Evolutionary conservation across 2,797 vertebrate species (phyloP).

Genomic region (Gymnoscopelus braueri): DNA sequence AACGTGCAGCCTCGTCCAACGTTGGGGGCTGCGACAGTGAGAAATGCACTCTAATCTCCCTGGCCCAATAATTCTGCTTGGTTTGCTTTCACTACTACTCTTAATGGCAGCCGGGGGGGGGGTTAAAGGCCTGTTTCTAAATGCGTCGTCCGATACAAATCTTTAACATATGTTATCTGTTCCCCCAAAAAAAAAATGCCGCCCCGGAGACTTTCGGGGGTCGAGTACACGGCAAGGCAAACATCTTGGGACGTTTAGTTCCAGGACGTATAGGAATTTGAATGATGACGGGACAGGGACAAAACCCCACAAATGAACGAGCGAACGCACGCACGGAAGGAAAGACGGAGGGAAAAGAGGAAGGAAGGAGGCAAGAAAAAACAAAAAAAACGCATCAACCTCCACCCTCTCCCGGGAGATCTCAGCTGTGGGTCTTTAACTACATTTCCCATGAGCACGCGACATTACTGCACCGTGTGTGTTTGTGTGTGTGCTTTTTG

Average conservation of each 20-base stretch:
- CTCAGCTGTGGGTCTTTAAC: constrained; percentile 29
- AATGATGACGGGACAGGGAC: constrained; percentile 38
- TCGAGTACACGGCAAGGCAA: background rate
- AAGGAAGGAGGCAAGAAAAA: constrained; percentile 17
- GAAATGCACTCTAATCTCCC: background rate
- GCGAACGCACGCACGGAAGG: no score
- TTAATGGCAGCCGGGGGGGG: constrained; percentile 15
- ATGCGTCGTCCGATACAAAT: constrained; percentile 18
- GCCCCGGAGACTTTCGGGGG: constrained; percentile 4
- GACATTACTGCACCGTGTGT: background rate
- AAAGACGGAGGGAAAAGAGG: no score
- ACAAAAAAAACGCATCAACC: constrained; percentile 9
- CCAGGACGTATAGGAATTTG: constrained; percentile 36
- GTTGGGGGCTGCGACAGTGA: background rate
- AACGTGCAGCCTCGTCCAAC: no score
- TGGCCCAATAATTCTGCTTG: constrained; percentile 9
- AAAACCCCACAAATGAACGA: no score
- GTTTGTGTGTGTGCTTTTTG: background rate
- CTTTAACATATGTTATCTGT: constrained; percentile 40
- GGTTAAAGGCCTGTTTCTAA: constrained; percentile 18
- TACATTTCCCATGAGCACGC: constrained; percentile 10
- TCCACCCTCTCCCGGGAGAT: constrained; percentile 24
- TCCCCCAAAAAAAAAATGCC: background rate
- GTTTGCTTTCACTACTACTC: constrained; percentile 22
- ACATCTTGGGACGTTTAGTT: constrained; percentile 15